These are phyloP conservation scores for Perithous albicinctus DNA, from an alignment of 2,888 invertebrate species.

Conservation along the genomic window DNA sequence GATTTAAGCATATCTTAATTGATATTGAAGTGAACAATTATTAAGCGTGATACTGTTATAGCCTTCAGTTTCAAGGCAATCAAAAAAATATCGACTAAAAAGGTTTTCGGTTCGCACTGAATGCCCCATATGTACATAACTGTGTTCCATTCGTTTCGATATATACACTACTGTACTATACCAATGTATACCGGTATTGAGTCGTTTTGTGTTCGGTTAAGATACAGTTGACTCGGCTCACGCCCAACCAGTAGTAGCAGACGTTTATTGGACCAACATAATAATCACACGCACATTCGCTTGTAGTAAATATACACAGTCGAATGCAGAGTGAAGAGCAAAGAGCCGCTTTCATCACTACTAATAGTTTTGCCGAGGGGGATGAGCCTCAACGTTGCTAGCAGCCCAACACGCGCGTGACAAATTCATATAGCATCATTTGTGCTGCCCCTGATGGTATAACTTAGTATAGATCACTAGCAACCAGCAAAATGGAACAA, in stretches of 20 bases:
- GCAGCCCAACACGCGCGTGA: constrained; percentile 71
- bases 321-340: constrained; percentile 1
- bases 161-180: background rate
- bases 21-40: too few species aligned
- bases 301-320: background rate
- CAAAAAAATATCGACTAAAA: too few species aligned
- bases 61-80: too few species aligned
- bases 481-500: constrained; percentile 8
- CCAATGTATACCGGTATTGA: constrained; percentile 66
- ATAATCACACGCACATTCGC: constrained; percentile 41
- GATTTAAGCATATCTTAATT: too few species aligned
- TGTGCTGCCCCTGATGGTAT: constrained; percentile 7
- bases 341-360: constrained; percentile 8
- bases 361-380: constrained; percentile 6
- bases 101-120: too few species aligned
- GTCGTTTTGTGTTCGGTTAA: constrained; percentile 70
- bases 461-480: background rate
- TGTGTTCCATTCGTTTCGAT: constrained; percentile 24
- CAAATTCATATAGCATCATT: constrained; percentile 69
- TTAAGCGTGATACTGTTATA: too few species aligned
- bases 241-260: constrained; percentile 43
- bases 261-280: constrained; percentile 76
- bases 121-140: too few species aligned
- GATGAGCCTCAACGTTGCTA: constrained; percentile 1
- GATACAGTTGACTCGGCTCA: constrained; percentile 72